Percentiles rank a stretch among this genome's conserved stretches.
Conservation (phyloP, 2,113 vertebrate species). For the Hemichromis elongatus region DNA sequence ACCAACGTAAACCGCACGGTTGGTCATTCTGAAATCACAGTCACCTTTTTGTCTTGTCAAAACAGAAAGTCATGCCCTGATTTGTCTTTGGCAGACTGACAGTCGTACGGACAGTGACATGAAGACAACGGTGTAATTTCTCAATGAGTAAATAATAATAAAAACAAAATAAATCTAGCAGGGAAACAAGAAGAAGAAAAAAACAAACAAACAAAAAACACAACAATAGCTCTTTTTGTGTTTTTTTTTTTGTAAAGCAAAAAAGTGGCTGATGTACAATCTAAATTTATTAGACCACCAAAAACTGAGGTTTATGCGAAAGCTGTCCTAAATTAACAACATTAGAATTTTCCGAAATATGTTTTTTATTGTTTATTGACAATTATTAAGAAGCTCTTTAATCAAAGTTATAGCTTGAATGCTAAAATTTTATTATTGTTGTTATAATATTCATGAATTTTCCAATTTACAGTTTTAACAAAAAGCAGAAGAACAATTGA, state of each 20-base stretch:
- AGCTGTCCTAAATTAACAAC: accelerated
- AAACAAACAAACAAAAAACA: neutral
- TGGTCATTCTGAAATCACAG: neutral
- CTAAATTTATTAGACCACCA: too few relatives aligned
- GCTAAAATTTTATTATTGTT: neutral
- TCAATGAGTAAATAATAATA: neutral
- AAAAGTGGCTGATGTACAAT: neutral
- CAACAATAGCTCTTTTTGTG: neutral
- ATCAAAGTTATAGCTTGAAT: neutral
- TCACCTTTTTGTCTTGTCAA: neutral
- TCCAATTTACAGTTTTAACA: neutral
- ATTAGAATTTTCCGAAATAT: neutral
- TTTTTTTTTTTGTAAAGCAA: neutral
- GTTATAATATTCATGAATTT: neutral
- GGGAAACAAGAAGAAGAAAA: neutral
- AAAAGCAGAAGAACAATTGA: too few relatives aligned
- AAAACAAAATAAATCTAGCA: neutral
- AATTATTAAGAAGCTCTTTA: neutral
- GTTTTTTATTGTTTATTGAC: accelerated
- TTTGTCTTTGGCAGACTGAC: neutral
- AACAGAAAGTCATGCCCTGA: neutral
- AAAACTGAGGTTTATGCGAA: neutral
- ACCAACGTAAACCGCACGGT: neutral
- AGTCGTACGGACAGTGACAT: neutral
- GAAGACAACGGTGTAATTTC: neutral